Evolutionary conservation across 2,113 vertebrate species (phyloP), one percentile per base, ranked within the genome.

Genomic region (Halichoeres trimaculatus): DNA sequence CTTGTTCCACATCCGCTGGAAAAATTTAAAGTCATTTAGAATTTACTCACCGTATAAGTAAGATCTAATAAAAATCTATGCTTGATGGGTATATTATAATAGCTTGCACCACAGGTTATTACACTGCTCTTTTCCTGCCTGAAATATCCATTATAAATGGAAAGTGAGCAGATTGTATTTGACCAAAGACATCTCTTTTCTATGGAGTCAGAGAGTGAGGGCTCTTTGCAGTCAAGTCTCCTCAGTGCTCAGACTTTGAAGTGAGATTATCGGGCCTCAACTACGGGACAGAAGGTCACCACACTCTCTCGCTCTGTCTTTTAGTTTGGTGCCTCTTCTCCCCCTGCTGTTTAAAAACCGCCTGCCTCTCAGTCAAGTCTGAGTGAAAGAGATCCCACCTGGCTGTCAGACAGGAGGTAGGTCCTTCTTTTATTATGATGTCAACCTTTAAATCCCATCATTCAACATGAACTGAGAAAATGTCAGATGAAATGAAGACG

Each of bases 241-340:
- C 43, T 50, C 34, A 48, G 55, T 24, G 67, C 74, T 79, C 40
- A n/a, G 71, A 86, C 86, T 90, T 88, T 92, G 90, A 93, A 88
- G 81, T 88, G 85, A 89, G 87, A 89, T 90, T 90, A 88, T 76
- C 40, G 24, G 85, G 80, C 70, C 88, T 81, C 78, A 68, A 75
- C 73, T 85, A 47, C 59, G 76, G 59, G 83, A 86, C 66, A 83
- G 63, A 80, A 85, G 79, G 85, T 88, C 89, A 89, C 38, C 56
- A 24, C 79, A 83, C 73, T 76, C 77, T 87, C 85, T 63, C 67
- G 3, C 30, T 30, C 30, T 30, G 63, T 30, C 30, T 30, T 30
- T 30, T 80, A 61, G 54, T 60, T 51, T 24, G 57, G 52, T 70
- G 56, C 71, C 61, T 58, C 43, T 75, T 64, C 58, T 72, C 10